A percentile compares a stretch with the other conserved stretches of the same genome.
These are phyloP conservation scores for Mystacornis crossleyi DNA, from an alignment of 2,113 vertebrate species.

Conservation along the genomic window DNA sequence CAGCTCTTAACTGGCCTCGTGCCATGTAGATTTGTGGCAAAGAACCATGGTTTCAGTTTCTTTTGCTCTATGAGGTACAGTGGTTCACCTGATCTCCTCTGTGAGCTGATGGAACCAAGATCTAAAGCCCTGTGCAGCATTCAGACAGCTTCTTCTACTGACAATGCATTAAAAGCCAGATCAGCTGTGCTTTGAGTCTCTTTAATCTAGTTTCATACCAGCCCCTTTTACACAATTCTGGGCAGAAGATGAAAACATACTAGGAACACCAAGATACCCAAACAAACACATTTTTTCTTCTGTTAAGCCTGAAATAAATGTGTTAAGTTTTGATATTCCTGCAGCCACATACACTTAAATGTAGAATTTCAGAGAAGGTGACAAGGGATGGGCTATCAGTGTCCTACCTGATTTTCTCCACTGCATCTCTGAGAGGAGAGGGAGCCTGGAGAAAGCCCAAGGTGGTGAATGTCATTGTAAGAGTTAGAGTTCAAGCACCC, in stretches of 20 bases:
- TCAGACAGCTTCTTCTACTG: background rate
- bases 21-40: constrained; percentile 40
- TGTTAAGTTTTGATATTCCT: background rate
- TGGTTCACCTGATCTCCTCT: constrained; percentile 7
- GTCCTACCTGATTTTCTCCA: background rate
- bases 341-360: background rate
- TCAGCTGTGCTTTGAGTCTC: background rate
- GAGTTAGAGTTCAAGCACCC: background rate
- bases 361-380: background rate
- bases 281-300: background rate
- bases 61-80: background rate
- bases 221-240: background rate
- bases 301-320: background rate
- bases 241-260: constrained; percentile 11
- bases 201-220: constrained; percentile 14
- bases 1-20: constrained; percentile 5
- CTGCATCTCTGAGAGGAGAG: background rate
- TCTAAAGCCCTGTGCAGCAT: constrained; percentile 1
- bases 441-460: background rate
- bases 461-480: background rate
- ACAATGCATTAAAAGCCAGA: constrained; percentile 11
- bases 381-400: background rate
- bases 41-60: constrained; percentile 51
- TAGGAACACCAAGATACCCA: background rate
- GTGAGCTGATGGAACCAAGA: constrained; percentile 20